phyloP scores from a whole-genome alignment of 1,140 invertebrate species.

The Drosophila pseudoananassae region DNA sequence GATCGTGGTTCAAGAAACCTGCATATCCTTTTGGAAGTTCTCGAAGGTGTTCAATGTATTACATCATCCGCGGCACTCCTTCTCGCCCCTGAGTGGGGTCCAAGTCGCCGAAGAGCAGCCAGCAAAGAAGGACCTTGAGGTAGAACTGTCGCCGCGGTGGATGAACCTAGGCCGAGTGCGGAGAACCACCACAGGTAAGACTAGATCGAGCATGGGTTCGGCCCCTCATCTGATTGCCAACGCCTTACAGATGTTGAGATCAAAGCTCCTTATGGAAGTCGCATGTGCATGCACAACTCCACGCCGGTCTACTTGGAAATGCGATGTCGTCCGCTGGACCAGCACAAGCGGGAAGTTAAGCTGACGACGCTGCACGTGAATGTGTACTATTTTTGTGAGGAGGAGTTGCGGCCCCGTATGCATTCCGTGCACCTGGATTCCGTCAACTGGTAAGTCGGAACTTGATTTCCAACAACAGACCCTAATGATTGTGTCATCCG shows the following conservation, averaged over 20 bases:
- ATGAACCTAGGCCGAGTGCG: constrained; percentile 48
- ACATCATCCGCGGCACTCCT: constrained; percentile 13
- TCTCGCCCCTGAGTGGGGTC: background rate
- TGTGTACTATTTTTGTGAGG: constrained; percentile 78
- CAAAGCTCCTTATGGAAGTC: constrained; percentile 55
- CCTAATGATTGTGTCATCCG: background rate
- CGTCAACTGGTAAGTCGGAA: constrained; percentile 60
- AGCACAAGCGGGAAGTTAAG: constrained; percentile 65
- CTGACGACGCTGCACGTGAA: constrained; percentile 74
- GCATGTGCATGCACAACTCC: constrained; percentile 72
- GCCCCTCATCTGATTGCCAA: background rate
- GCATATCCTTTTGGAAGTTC: constrained; percentile 77
- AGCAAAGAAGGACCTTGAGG: background rate
- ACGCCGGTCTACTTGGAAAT: constrained; percentile 80
- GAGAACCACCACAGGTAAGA: constrained; percentile 48
- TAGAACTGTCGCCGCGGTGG: constrained; percentile 35
- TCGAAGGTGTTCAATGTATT: constrained; percentile 69
- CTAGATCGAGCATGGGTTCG: background rate
- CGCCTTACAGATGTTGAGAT: constrained; percentile 62
- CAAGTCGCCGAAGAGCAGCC: background rate
- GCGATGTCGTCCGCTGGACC: constrained; percentile 58
- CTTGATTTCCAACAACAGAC: background rate
- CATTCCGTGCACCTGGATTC: constrained; percentile 79
- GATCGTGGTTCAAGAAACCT: constrained; percentile 71
- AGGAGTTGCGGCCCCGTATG: constrained; percentile 64